Percentiles rank a stretch among this genome's conserved stretches.
These are phyloP conservation scores for Malurus leucopterus DNA, from an alignment of 2,797 vertebrate genomes.

Conservation along the genomic window DNA sequence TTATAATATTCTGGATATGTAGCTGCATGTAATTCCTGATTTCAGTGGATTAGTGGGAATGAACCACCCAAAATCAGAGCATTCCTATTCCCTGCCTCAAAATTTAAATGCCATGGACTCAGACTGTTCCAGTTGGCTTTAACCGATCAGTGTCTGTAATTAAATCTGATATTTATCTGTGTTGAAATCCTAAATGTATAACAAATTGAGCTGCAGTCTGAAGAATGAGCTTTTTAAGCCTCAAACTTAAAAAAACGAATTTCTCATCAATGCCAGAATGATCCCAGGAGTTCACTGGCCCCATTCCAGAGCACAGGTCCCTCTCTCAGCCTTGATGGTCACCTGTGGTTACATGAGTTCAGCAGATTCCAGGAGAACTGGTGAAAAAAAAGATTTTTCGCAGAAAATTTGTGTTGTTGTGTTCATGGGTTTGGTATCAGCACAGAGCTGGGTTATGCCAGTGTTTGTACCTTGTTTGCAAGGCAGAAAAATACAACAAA, in stretches of 20 bases:
- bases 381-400: neutral
- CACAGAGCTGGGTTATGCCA: fast-evolving
- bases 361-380: neutral
- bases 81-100: neutral
- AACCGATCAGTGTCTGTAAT: neutral
- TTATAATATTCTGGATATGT: neutral
- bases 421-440: neutral
- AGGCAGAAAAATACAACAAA: neutral
- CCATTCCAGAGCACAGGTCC: fast-evolving
- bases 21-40: neutral
- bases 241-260: neutral
- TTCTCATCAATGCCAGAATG: neutral
- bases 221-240: neutral
- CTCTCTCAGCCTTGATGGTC: neutral
- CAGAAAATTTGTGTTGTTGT: fast-evolving
- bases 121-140: neutral
- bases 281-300: neutral
- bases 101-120: neutral
- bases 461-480: neutral
- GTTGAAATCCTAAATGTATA: neutral
- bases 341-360: neutral
- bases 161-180: neutral
- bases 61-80: neutral
- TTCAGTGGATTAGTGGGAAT: neutral
- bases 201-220: neutral